Conservation (phyloP, 2,113 vertebrate species). For the Eubucco bourcierii region DNA sequence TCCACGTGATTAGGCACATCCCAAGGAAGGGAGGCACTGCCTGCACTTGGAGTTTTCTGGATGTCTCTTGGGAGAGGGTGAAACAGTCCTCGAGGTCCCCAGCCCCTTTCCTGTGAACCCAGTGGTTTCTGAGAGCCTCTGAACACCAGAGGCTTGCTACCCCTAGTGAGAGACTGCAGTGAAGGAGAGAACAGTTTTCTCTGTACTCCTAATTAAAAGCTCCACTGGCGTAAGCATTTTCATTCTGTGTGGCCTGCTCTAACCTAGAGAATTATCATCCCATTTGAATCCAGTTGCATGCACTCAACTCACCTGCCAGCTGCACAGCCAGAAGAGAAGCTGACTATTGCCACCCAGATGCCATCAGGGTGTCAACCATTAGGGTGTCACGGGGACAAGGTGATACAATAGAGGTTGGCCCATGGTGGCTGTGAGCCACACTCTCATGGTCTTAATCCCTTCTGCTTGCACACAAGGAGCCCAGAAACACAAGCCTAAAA, state of each 20-base stretch:
- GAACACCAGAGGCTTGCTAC: background rate
- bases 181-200: slow-evolving; percentile 15
- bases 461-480: background rate
- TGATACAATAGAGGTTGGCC: background rate
- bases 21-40: background rate
- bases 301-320: background rate
- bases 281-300: background rate
- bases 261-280: background rate
- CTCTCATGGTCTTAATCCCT: background rate
- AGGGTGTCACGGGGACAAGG: background rate
- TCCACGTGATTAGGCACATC: background rate
- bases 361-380: fast-evolving
- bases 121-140: background rate
- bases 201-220: slow-evolving; percentile 38
- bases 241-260: background rate
- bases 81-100: background rate
- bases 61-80: background rate
- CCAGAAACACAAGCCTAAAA: background rate
- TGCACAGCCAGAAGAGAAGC: background rate
- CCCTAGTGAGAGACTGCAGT: background rate
- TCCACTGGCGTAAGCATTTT: slow-evolving; percentile 14
- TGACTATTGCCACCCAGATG: background rate
- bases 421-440: background rate
- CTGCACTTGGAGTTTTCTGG: background rate
- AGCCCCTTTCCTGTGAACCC: background rate